A percentile compares a stretch with the other conserved stretches of the same genome.
phyloP scores from a whole-genome alignment of 2,113 vertebrate genomes.

The Xiphorhynchus elegans region DNA sequence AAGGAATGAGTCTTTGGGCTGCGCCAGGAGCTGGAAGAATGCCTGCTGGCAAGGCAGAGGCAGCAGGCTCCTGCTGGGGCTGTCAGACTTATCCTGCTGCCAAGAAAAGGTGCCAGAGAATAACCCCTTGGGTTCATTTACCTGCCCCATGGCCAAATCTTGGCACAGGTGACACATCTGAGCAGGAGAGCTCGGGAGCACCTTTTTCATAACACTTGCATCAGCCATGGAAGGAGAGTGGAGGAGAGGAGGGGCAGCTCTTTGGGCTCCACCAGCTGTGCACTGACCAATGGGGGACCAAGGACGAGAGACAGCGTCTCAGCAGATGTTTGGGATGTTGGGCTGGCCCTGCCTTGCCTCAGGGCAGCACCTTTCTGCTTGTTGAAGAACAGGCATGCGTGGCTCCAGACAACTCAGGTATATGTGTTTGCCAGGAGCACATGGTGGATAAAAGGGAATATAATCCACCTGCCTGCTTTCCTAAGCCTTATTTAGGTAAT shows the following conservation, averaged over 20 bases:
- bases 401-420: neutral
- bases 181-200: neutral
- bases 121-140: accelerated
- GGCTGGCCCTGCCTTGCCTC: neutral
- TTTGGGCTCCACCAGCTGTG: accelerated
- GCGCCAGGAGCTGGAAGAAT: neutral
- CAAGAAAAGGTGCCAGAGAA: neutral
- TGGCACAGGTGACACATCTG: accelerated
- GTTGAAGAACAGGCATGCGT: accelerated
- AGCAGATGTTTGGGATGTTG: neutral
- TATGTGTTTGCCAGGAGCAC: neutral
- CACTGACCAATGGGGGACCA: neutral
- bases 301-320: accelerated
- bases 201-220: accelerated
- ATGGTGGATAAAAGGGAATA: neutral
- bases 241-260: neutral
- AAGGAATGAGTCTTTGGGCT: neutral
- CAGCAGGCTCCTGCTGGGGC: neutral
- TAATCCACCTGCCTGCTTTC: neutral
- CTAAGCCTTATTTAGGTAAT: neutral
- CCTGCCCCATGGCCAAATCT: accelerated
- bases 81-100: neutral
- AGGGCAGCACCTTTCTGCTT: neutral
- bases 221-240: neutral
- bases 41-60: neutral